Conservation (phyloP, 1,140 invertebrate species). For the Coenobita brevimanus region DNA sequence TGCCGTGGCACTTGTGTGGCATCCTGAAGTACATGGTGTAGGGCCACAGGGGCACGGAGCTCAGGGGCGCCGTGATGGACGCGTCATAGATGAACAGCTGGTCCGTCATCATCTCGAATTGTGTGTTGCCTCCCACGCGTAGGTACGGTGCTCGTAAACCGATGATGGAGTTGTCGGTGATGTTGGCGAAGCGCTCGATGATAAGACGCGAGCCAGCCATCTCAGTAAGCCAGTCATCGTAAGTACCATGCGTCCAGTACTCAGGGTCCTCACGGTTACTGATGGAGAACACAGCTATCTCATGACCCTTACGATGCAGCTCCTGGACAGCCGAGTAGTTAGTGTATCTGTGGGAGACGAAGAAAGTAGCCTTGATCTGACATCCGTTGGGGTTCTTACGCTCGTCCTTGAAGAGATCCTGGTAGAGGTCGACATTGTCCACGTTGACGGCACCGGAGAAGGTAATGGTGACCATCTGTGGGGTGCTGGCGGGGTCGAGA, state of each 20-base stretch:
- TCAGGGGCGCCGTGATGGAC: conserved; percentile 91
- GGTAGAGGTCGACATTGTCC: conserved; percentile 93
- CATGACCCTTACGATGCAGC: conserved; percentile 92
- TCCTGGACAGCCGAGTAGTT: conserved; percentile 95
- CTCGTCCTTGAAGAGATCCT: conserved; percentile 90
- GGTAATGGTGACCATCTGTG: conserved; percentile 95
- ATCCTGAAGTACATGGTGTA: conserved; percentile 96
- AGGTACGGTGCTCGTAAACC: conserved; percentile 92
- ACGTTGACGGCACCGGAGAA: conserved; percentile 96
- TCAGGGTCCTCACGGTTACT: conserved; percentile 93
- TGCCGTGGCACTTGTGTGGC: conserved; percentile 95
- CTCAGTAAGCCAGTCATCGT: conserved; percentile 95
- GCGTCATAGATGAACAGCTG: conserved; percentile 96
- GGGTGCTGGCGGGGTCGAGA: conserved; percentile 77
- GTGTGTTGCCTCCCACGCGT: conserved; percentile 92
- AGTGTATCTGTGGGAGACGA: conserved; percentile 96
- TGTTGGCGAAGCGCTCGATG: conserved; percentile 84
- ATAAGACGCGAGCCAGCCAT: conserved; percentile 89
- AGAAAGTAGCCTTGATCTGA: conserved; percentile 87
- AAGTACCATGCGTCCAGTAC: conserved; percentile 90
- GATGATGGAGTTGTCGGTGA: conserved; percentile 91
- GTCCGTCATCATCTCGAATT: conserved; percentile 97
- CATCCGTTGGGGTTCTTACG: conserved; percentile 94
- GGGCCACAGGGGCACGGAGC: conserved; percentile 93
- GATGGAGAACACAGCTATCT: conserved; percentile 94